Conservation (phyloP, 1,140 invertebrate species). For the Colletes gigas region DNA sequence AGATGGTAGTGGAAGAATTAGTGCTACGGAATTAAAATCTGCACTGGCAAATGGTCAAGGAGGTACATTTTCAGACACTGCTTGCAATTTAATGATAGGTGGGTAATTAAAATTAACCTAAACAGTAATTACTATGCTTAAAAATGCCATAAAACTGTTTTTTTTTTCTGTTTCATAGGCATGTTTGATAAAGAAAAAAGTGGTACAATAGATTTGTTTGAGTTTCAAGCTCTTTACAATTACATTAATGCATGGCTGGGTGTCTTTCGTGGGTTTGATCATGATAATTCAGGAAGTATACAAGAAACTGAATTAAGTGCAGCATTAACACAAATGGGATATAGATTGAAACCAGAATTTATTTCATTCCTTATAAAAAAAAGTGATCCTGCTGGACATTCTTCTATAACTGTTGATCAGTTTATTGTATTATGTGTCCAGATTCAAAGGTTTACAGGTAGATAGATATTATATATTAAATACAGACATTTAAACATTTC, state of each 20-base stretch:
- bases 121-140: conserved; percentile 11
- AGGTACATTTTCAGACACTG: conserved; percentile 90
- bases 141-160: background rate
- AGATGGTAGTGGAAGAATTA: conserved; percentile 92
- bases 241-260: conserved; percentile 94
- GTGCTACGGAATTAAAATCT: conserved; percentile 88
- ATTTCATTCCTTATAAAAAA: conserved; percentile 87
- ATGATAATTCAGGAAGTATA: conserved; percentile 91
- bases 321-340: conserved; percentile 95
- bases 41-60: conserved; percentile 94
- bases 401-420: conserved; percentile 90
- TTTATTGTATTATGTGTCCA: conserved; percentile 94
- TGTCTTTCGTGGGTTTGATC: conserved; percentile 91
- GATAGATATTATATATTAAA: conserved; percentile 8
- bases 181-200: conserved; percentile 94
- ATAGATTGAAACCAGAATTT: conserved; percentile 90
- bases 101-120: conserved; percentile 67
- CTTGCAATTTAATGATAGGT: conserved; percentile 95
- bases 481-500: conserved; percentile 23
- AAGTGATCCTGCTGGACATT: conserved; percentile 83
- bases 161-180: conserved; percentile 78
- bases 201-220: conserved; percentile 92
- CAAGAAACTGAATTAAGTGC: conserved; percentile 88
- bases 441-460: conserved; percentile 90
- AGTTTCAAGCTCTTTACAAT: conserved; percentile 93